phyloP scores from a whole-genome alignment of 2,113 vertebrate species.

The Falco punctatus region DNA sequence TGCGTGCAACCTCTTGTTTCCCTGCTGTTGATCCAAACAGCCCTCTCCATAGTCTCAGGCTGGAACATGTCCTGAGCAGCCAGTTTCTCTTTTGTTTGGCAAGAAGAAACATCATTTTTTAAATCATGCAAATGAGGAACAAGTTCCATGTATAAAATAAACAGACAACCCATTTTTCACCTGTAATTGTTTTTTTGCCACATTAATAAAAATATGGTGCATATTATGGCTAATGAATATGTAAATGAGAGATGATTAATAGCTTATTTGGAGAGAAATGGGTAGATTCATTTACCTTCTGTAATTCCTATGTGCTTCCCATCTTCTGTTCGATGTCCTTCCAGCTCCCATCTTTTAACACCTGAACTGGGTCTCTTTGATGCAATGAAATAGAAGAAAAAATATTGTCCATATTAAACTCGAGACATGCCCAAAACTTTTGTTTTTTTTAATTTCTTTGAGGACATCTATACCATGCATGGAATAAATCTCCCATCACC shows the following conservation, averaged over 20 bases:
- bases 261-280: constrained; percentile 35
- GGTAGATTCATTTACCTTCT: constrained; percentile 19
- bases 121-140: constrained; percentile 27
- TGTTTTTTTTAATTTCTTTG: not conserved
- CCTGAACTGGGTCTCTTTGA: not conserved
- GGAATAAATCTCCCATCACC: not conserved
- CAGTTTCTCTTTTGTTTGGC: not conserved
- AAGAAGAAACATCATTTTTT: not conserved
- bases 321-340: not conserved
- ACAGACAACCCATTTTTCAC: constrained; percentile 48
- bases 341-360: not conserved
- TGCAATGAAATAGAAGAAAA: not conserved
- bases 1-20: not conserved
- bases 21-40: not conserved
- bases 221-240: constrained; percentile 44
- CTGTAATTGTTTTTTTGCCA: constrained; percentile 46
- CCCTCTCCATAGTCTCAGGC: not conserved
- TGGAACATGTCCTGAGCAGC: not conserved
- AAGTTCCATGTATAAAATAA: not conserved
- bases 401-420: not conserved
- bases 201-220: constrained; percentile 45
- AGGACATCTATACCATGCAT: not conserved
- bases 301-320: not conserved
- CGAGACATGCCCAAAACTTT: not conserved
- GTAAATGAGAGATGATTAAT: constrained; percentile 53